Evolutionary conservation across 2,888 invertebrate species (phyloP), one percentile per base, ranked within the genome.

Genomic region (Tenthredo notha): DNA sequence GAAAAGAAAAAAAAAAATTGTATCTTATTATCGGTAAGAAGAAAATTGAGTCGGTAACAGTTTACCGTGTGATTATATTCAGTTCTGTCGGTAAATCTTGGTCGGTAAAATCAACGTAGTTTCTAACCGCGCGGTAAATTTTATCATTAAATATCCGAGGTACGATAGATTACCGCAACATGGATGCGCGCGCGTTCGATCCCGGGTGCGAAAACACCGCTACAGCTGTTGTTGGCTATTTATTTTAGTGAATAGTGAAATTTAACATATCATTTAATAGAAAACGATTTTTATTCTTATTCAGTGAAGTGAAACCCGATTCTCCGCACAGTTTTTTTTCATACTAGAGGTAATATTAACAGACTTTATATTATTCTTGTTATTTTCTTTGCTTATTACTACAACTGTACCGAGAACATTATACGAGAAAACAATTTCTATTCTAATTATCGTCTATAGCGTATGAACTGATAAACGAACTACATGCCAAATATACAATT

Each of bases 131-230:
- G 7, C 33, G 61, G 61, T 2, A 7, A 25, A 61, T 61, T 61
- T 61, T 25, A 61, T 21, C 12, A 25, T 10, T 25, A 1, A 61
- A 61, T 25, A 12, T 12, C 12, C 61, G 21, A 4, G 18, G 74
- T 74, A 21, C 40, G 25, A 74, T 12, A 25, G 25, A 12, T 43
- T 40, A 21, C 40, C 74, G 40, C 74, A 74, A 74, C 43, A 74
- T 74, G 74, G 74, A 10, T 40, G 25, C 40, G 12, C 40, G 74
- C 74, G 74, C 25, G 74, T 43, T 74, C 74, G 74, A 25, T 74
- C 43, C 9, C 21, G 74, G n/a, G 43, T 43, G 74, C 12, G 74
- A 74, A 74, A 74, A 74, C 43, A 74, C 74, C 74, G 74, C 74
- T 74, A 74, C 74, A 74, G 74, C 74, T 74, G 74, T 21, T 74